These are phyloP conservation scores for Protophormia terraenovae DNA, from an alignment of 2,888 invertebrate genomes.

Conservation along the genomic window DNA sequence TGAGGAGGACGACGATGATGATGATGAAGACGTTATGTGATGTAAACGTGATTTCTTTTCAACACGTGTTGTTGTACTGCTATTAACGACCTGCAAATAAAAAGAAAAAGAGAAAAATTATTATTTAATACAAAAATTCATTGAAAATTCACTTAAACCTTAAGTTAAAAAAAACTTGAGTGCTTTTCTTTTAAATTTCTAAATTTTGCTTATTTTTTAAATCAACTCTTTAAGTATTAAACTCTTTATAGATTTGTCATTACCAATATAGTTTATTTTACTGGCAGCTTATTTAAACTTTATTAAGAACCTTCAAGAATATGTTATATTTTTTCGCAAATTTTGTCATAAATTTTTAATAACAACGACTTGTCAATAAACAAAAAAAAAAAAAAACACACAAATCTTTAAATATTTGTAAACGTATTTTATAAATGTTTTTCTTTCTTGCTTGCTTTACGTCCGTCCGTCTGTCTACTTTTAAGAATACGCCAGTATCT, in stretches of 20 bases:
- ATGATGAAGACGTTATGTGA: constrained; percentile 78
- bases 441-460: no score
- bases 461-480: not conserved
- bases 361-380: not conserved
- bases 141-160: no score
- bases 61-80: constrained; percentile 81
- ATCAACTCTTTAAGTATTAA: no score
- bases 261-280: no score
- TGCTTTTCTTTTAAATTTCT: no score
- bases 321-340: no score
- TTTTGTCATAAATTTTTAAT: not conserved
- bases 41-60: constrained; percentile 80
- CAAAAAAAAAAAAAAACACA: not conserved
- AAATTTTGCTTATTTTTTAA: no score
- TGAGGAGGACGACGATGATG: constrained; percentile 83
- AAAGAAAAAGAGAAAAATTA: not conserved
- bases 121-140: not conserved
- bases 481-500: not conserved
- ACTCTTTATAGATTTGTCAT: no score
- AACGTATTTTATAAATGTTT: not conserved
- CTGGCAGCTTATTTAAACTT: no score
- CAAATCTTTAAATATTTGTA: not conserved
- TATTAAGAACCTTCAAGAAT: not conserved
- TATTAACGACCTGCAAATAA: constrained; percentile 79
- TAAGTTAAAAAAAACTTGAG: no score